A percentile compares a stretch with the other conserved stretches of the same genome.
Evolutionary conservation across 2,888 invertebrate species (phyloP).

Genomic region (Drepanosiphum platanoidis): DNA sequence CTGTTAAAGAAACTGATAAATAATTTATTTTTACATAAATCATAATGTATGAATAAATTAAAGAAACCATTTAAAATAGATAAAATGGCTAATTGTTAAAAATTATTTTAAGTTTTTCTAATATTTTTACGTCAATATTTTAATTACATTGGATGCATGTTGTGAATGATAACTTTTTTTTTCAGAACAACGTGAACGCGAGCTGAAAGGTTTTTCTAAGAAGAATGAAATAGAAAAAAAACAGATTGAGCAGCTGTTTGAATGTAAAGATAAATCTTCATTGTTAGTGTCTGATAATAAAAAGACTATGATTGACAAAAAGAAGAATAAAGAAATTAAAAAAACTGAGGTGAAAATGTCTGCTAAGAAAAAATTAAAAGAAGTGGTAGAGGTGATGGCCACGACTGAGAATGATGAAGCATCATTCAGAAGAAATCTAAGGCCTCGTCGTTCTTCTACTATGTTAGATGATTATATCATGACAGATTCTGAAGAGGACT

Average conservation of each 20-base stretch:
- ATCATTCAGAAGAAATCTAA: conserved; percentile 49
- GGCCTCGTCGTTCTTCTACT: conserved; percentile 52
- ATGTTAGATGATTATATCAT: conserved; percentile 58
- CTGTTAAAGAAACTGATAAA: too few species aligned
- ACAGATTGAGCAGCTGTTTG: not conserved
- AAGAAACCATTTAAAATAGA: too few species aligned
- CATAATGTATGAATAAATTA: too few species aligned
- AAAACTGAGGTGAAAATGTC: conserved; percentile 20
- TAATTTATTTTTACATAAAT: too few species aligned
- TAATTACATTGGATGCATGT: too few species aligned
- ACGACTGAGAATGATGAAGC: conserved; percentile 20
- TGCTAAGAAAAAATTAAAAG: conserved; percentile 25
- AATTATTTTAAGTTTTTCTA: not conserved
- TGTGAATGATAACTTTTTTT: conserved; percentile 9
- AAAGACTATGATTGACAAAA: conserved; percentile 36
- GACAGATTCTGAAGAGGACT: conserved; percentile 56
- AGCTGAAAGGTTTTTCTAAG: conserved; percentile 62
- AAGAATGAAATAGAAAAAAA: conserved; percentile 20
- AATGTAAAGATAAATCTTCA: conserved; percentile 60
- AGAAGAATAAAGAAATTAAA: conserved; percentile 53
- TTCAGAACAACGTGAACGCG: conserved; percentile 64
- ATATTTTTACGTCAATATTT: not conserved
- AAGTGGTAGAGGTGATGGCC: not conserved
- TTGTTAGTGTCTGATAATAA: conserved; percentile 63
- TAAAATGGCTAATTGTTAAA: not conserved